phyloP scores from a whole-genome alignment of 1,140 invertebrate genomes.

The Nautilus pompilius region DNA sequence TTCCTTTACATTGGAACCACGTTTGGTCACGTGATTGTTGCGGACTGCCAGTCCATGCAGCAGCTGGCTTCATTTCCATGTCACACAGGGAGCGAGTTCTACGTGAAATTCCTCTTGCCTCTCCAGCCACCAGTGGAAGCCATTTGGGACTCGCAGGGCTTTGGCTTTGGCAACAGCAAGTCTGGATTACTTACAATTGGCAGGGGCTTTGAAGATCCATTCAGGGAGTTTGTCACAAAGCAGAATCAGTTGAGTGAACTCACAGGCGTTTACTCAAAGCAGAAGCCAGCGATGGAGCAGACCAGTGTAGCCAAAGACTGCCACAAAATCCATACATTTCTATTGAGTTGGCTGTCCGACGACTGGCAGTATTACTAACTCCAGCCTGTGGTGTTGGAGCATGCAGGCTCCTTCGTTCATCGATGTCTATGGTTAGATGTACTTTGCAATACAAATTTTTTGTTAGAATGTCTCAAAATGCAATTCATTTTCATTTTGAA shows the following conservation, averaged over 20 bases:
- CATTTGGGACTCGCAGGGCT: not conserved
- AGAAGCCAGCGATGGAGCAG: not conserved
- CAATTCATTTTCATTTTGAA: no score
- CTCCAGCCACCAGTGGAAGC: conserved; percentile 4
- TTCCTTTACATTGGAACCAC: conserved; percentile 47
- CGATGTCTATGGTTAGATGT: no score
- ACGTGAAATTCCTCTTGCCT: conserved; percentile 34
- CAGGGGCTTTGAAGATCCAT: conserved; percentile 28
- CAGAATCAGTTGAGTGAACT: not conserved
- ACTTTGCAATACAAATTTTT: no score
- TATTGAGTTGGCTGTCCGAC: conserved; percentile 33
- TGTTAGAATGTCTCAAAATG: no score
- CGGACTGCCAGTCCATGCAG: conserved; percentile 26
- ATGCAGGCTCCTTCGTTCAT: no score
- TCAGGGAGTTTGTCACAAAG: conserved; percentile 13
- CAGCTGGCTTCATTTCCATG: conserved; percentile 33
- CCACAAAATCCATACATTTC: conserved; percentile 24
- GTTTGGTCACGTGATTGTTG: conserved; percentile 39
- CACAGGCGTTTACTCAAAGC: not conserved
- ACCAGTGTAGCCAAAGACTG: not conserved
- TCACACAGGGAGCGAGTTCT: conserved; percentile 39
- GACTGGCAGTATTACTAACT: conserved; percentile 43
- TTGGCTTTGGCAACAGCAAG: not conserved
- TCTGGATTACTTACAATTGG: conserved; percentile 32
- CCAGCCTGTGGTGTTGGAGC: no score